phyloP scores from a whole-genome alignment of 2,797 vertebrate species.

The Halcyon chelicuti region DNA sequence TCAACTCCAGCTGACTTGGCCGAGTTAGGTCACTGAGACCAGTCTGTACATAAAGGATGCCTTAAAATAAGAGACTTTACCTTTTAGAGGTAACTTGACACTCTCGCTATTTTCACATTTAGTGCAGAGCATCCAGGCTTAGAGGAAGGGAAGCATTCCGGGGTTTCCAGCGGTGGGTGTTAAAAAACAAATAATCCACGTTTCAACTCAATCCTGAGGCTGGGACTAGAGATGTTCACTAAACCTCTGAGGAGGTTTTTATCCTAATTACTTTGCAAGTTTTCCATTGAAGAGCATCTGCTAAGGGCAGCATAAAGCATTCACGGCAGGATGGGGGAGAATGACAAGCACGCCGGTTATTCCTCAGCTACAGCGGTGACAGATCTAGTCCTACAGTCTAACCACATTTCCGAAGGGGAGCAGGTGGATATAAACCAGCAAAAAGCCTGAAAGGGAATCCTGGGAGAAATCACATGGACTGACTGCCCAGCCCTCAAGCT shows the following conservation, averaged over 20 bases:
- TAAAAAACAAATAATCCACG: not conserved
- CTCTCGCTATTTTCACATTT: not conserved
- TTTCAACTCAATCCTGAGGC: not conserved
- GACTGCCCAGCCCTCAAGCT: not conserved
- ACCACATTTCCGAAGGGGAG: not conserved
- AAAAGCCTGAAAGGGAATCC: not conserved
- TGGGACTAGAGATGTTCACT: not conserved
- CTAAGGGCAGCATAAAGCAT: not conserved
- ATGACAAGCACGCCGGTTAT: not conserved
- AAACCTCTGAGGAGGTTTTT: not conserved
- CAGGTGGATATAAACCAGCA: not conserved
- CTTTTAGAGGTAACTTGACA: not conserved
- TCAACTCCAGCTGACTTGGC: not conserved
- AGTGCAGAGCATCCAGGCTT: not conserved
- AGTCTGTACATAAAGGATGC: not conserved
- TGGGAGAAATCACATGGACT: not conserved
- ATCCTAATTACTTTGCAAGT: not conserved
- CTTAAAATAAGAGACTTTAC: not conserved
- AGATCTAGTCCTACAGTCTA: not conserved
- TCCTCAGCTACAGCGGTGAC: constrained; percentile 14
- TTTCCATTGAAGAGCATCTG: constrained; percentile 36
- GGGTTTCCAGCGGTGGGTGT: not conserved
- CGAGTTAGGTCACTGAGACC: not conserved
- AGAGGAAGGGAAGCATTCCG: not conserved
- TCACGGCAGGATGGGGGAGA: not conserved